Base-by-base conservation (phyloP, 2,113 vertebrate species). In the Vidua chalybeata region DNA sequence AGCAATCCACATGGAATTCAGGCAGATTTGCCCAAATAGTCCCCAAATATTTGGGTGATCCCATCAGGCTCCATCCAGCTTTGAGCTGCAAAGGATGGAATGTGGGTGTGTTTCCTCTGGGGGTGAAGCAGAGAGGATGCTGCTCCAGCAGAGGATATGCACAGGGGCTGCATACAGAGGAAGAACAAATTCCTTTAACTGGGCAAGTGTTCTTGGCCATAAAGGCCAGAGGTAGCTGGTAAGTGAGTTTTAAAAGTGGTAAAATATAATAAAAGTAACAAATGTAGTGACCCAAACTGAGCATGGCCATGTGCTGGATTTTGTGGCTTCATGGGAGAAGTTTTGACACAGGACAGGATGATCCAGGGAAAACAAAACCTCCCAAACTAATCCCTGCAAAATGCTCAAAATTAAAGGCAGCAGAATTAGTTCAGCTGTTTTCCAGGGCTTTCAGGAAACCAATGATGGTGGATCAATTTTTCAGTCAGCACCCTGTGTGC, bases 1-100 rank as follows among this genome's bases (percentile, higher is more conserved):
- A 55, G 83, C 80, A 33, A 93, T 73, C 64, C 56, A 7, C 91
- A 94, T 96, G 97, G 97, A 98, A 97, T 92, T 87, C 78, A 28
- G 56, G 85, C 68, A 93, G 35, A 58, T 48, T n/a, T 59, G 22
- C 92, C 55, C n/a, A 76, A 69, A 75, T 13, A 54, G 13, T 85
- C 49, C 94, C 55, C 39, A 73, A 48, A 78, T 48, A 49, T 35
- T 84, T 67, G 33, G 61, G 80, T 3, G 7, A 28, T 43, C 17
- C 58, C 49, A 64, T 46, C 12, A 4, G 62, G 37, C 46, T 84
- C 84, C 72, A 80, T 48, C 63, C 72, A 77, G 56, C n/a, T 83
- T 67, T 66, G 28, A 80, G 75, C 45, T 83, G 66, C 35, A 28
- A 48, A 56, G 62, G 66, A 87, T 37, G 46, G 64, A 89, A 52